Evolutionary conservation across 2,888 invertebrate species (phyloP).

Genomic region (Oscheius myriophilus): DNA sequence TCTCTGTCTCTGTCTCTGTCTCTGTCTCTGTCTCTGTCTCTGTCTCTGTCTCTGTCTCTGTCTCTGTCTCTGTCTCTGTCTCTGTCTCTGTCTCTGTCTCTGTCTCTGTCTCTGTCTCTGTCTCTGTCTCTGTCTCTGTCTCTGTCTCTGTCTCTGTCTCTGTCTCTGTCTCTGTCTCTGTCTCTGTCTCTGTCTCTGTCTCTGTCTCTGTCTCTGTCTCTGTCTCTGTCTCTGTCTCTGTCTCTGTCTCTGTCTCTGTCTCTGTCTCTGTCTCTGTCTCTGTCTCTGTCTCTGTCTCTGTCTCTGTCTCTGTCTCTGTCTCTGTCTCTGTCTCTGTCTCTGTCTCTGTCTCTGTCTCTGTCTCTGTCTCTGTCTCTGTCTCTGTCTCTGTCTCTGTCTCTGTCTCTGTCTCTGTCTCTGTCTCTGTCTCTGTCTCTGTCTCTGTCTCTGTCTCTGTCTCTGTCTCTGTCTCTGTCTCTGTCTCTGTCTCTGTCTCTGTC

Average conservation of each 20-base stretch:
- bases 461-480: conserved; percentile 10
- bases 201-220: neutral
- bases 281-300: conserved; percentile 17
- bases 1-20: neutral
- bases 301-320: conserved; percentile 19
- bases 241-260: conserved; percentile 9
- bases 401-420: neutral
- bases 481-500: conserved; percentile 20
- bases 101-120: conserved; percentile 17
- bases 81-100: conserved; percentile 18
- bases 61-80: conserved; percentile 13
- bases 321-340: conserved; percentile 15
- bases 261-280: conserved; percentile 11
- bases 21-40: neutral
- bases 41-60: conserved; percentile 6
- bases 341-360: conserved; percentile 18
- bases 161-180: conserved; percentile 7
- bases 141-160: conserved; percentile 17
- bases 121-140: conserved; percentile 15
- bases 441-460: conserved; percentile 16
- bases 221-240: neutral
- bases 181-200: conserved; percentile 2
- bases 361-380: neutral
- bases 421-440: conserved; percentile 6
- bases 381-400: neutral